Conservation (phyloP, 1,140 invertebrate species). For the Papilio xuthus region DNA sequence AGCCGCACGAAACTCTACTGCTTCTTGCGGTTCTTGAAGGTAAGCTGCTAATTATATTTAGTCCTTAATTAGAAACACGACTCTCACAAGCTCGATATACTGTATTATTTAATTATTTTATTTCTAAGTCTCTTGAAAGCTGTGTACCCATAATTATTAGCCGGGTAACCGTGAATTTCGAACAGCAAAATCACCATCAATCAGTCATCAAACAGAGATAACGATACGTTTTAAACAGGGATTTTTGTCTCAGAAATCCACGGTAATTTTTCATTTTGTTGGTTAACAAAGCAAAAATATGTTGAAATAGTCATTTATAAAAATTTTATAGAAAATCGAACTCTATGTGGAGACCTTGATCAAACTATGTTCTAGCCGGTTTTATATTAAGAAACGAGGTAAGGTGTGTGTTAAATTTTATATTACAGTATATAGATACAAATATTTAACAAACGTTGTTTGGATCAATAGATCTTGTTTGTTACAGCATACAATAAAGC, state of each 20-base stretch:
- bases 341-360: not conserved
- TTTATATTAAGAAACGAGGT: not conserved
- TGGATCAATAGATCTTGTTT: not conserved
- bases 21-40: constrained; percentile 16
- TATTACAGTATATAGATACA: not conserved
- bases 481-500: not conserved
- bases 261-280: too few relatives aligned
- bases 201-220: too few relatives aligned
- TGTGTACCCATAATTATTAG: too few relatives aligned
- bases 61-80: constrained; percentile 24
- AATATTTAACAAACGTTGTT: not conserved
- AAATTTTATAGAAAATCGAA: not conserved
- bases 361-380: too few relatives aligned
- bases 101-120: not conserved
- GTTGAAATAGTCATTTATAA: too few relatives aligned
- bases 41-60: constrained; percentile 22
- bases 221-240: too few relatives aligned
- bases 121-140: too few relatives aligned
- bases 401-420: not conserved
- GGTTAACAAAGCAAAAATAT: too few relatives aligned
- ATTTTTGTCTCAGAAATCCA: too few relatives aligned
- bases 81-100: not conserved
- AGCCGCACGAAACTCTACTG: constrained; percentile 15
- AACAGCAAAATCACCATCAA: too few relatives aligned
- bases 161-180: too few relatives aligned